These are phyloP conservation scores for Pegea sp. DNA, from an alignment of 23 tunicate species.

Conservation along the genomic window DNA sequence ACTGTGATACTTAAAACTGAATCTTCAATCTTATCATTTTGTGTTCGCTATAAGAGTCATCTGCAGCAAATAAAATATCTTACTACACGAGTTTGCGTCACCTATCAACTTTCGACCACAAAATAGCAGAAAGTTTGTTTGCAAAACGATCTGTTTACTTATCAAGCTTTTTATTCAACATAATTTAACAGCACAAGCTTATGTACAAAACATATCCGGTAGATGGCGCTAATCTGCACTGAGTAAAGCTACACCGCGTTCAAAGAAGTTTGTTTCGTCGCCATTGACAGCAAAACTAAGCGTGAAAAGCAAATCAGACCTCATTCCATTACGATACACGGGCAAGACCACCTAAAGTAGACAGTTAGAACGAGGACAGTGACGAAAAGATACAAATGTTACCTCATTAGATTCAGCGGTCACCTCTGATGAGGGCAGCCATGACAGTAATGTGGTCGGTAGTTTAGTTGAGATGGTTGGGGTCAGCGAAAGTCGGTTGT, in stretches of 20 bases:
- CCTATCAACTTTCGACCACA: too few relatives aligned
- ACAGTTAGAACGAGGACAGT: too few relatives aligned
- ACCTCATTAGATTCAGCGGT: neutral
- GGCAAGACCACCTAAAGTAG: conserved; percentile 46
- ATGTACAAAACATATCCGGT: neutral
- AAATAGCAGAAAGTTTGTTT: too few relatives aligned
- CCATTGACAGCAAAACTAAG: conserved; percentile 36
- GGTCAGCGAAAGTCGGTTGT: conserved; percentile 45
- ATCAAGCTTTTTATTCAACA: too few relatives aligned
- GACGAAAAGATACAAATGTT: neutral
- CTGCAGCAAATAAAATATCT: too few relatives aligned
- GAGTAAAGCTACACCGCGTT: conserved; percentile 78
- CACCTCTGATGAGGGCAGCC: conserved; percentile 9
- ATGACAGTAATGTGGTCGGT: conserved; percentile 56
- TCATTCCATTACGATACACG: conserved; percentile 84
- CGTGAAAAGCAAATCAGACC: conserved; percentile 83
- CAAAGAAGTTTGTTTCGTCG: conserved; percentile 39
- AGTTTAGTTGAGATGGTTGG: conserved; percentile 45
- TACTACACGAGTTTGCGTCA: too few relatives aligned
- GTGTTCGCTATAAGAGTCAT: too few relatives aligned
- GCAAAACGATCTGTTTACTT: too few relatives aligned
- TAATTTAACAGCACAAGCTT: too few relatives aligned
- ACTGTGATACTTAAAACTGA: too few relatives aligned
- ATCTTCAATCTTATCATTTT: too few relatives aligned
- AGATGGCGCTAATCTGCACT: conserved; percentile 43